phyloP scores from a whole-genome alignment of 2,113 vertebrate species.

The Rhinichthys klamathensis region DNA sequence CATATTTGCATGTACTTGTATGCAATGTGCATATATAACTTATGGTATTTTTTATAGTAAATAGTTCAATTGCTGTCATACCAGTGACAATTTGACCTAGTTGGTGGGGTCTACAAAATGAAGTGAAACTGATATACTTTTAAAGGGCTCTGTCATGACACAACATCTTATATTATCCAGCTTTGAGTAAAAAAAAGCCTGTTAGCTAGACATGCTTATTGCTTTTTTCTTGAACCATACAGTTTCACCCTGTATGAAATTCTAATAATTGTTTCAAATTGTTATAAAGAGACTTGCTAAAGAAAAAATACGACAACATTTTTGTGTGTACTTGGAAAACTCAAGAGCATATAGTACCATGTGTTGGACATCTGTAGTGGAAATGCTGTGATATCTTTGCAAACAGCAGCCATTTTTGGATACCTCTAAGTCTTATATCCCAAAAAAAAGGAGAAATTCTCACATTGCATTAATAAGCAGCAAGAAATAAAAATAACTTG shows the following conservation, averaged over 20 bases:
- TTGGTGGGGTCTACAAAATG: not conserved
- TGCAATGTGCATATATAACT: not conserved
- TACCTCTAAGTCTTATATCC: not conserved
- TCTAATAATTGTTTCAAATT: not conserved
- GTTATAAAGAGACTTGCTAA: not conserved
- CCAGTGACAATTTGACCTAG: not conserved
- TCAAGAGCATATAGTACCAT: not conserved
- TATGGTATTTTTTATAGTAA: no score
- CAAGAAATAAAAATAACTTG: not conserved
- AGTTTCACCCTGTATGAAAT: not conserved
- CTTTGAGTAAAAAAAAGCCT: not conserved
- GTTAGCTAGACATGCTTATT: not conserved
- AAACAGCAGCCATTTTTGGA: not conserved
- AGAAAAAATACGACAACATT: not conserved
- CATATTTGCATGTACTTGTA: not conserved
- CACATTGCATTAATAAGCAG: not conserved
- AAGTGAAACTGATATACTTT: not conserved
- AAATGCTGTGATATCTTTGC: not conserved
- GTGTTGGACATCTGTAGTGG: not conserved
- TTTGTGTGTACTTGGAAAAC: not conserved
- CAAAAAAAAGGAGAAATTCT: no score
- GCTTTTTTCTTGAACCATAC: not conserved
- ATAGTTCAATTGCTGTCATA: not conserved
- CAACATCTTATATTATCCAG: not conserved
- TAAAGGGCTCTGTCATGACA: not conserved